A percentile compares a stretch with the other conserved stretches of the same genome.
Evolutionary conservation across 2,113 vertebrate species (phyloP).

Genomic region (Mellivora capensis): DNA sequence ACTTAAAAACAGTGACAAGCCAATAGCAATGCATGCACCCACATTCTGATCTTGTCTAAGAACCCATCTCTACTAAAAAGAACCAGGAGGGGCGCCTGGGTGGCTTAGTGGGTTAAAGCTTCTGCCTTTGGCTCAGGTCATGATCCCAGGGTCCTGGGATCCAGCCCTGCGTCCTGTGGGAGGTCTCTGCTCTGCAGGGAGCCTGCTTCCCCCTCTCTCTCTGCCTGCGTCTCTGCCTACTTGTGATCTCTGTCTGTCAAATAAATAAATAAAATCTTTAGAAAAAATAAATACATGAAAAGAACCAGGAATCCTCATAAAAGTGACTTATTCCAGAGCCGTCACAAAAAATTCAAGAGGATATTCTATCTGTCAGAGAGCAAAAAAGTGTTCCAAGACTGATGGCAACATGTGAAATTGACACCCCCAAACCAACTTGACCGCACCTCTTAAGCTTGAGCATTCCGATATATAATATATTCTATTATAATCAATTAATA

Average conservation of each 20-base stretch:
- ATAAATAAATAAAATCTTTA: too few species aligned
- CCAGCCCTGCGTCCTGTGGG: too few species aligned
- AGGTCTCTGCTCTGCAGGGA: too few species aligned
- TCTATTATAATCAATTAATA: neutral
- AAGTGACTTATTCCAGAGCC: neutral
- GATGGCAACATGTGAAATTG: neutral
- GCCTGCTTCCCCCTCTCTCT: too few species aligned
- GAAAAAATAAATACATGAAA: too few species aligned
- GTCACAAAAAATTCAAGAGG: neutral
- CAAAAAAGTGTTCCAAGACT: neutral
- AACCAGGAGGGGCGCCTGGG: neutral
- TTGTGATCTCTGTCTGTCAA: too few species aligned
- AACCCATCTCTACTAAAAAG: neutral
- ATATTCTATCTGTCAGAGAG: neutral
- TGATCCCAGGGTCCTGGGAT: too few species aligned
- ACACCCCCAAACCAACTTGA: neutral
- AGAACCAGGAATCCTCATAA: neutral
- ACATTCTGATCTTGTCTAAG: neutral
- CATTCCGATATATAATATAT: neutral
- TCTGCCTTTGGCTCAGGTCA: too few species aligned
- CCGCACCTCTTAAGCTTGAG: neutral
- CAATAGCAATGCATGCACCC: fast-evolving
- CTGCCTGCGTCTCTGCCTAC: too few species aligned
- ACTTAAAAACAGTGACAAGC: neutral
- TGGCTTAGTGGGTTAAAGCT: too few species aligned